Evolutionary conservation across 2,797 vertebrate species (phyloP), one percentile per base, ranked within the genome.

Genomic region (Hydrocynus forskahlii): DNA sequence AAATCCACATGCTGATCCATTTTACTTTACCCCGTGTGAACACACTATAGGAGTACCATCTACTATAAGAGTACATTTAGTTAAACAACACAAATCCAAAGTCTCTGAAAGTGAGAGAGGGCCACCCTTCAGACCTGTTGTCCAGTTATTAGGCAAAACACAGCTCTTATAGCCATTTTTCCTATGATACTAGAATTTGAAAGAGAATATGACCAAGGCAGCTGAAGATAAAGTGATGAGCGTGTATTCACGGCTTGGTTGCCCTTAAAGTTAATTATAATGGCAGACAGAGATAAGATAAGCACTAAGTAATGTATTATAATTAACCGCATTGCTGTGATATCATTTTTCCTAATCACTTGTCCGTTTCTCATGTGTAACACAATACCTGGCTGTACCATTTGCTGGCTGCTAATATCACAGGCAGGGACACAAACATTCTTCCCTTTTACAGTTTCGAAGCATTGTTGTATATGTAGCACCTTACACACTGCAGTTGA

Each of bases 401-500:
- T 17, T 7, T 64, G 62, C 14, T 38, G 62, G 35, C 16, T 64
- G 62, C 62, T 38, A 64, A 64, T 9, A 38, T 8, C 25, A 64
- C 64, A 69, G 13, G 6, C 3, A 69, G 0, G 9, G 10, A 45
- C 48, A 23, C 50, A 35, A 5, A 73, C 50, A 29, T 10, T 45
- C 8, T 43, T 54, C 12, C 43, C 25, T 8, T 29, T 23, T 35
- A 76, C 48, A n/a, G 35, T 66, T 48, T 66, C 40, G 59, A 40
- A 81, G 5, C 19, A 0, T 7, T 21, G 23, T 81, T 89, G 88
- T 38, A 91, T 84, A 62, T 83, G 80, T 86, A 85, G 81, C 81
- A 82, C 88, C 89, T 88, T 83, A 75, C 72, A 77, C 74, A 80
- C 57, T 1, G 9, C 5, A 81, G 78, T 83, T 89, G 90, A 92